Conservation (phyloP, 2,797 vertebrate genomes). For the Urocyon cinereoargenteus region DNA sequence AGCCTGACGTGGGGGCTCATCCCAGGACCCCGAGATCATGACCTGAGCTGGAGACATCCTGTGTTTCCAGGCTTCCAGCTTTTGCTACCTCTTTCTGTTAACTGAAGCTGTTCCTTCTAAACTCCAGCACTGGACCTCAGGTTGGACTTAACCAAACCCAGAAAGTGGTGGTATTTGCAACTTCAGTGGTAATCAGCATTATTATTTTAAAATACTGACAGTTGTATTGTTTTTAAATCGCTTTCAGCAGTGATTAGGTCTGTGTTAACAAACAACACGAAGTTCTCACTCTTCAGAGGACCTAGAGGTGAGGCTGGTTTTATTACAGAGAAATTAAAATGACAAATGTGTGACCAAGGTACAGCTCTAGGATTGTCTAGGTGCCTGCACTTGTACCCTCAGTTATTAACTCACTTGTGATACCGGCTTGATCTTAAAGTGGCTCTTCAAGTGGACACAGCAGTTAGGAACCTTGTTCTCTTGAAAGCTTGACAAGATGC, state of each 20-base stretch:
- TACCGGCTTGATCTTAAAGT: background rate
- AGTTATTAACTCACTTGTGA: background rate
- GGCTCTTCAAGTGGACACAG: background rate
- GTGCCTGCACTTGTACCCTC: background rate
- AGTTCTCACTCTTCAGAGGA: background rate
- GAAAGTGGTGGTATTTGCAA: background rate
- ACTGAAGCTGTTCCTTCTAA: background rate
- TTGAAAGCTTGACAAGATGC: background rate
- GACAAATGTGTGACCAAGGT: background rate
- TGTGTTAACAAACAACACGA: background rate
- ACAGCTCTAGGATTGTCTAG: background rate
- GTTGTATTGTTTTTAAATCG: background rate
- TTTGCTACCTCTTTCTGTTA: constrained; percentile 40
- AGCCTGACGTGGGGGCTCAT: background rate
- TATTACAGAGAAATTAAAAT: constrained; percentile 16
- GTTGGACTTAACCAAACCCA: background rate
- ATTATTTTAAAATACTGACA: background rate
- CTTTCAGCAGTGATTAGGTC: background rate
- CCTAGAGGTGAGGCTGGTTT: background rate
- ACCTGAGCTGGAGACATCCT: background rate
- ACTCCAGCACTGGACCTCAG: background rate
- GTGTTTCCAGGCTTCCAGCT: constrained; percentile 1
- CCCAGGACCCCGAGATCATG: background rate
- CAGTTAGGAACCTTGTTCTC: background rate
- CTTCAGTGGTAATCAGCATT: background rate